Evolutionary conservation across 1,140 invertebrate genomes (phyloP).

Genomic region (Bradysia coprophila): DNA sequence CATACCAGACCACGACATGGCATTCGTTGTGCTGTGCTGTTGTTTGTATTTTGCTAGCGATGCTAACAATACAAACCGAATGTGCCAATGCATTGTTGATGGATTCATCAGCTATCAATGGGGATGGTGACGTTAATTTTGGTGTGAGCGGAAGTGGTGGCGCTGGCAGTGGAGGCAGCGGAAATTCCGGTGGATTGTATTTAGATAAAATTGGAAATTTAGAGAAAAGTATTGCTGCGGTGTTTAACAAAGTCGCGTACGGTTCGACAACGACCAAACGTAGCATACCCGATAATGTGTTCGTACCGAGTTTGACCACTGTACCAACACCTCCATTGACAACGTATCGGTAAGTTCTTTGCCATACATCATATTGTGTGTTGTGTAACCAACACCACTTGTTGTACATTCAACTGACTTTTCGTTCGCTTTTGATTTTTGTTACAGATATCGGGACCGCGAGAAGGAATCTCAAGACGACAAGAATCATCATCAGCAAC

Average conservation of each 20-base stretch:
- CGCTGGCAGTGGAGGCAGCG: background rate
- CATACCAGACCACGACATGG: too few relatives aligned
- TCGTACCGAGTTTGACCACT: conserved; percentile 35
- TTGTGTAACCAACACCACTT: background rate
- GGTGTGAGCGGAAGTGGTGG: conserved; percentile 1
- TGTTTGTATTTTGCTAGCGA: too few relatives aligned
- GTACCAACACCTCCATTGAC: conserved; percentile 37
- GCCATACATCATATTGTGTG: background rate
- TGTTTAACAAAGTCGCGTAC: conserved; percentile 47
- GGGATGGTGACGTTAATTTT: background rate
- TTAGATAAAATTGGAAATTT: conserved; percentile 24
- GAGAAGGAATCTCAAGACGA: background rate
- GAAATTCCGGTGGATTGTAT: conserved; percentile 9
- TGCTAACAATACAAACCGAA: too few relatives aligned
- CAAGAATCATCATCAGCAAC: conserved; percentile 9
- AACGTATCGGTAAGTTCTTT: conserved; percentile 23
- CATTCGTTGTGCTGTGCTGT: too few relatives aligned
- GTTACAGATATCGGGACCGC: conserved; percentile 6
- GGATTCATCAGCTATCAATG: background rate
- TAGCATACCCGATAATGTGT: conserved; percentile 40
- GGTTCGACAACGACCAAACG: conserved; percentile 40
- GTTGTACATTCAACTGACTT: too few relatives aligned
- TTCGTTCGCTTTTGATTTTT: too few relatives aligned
- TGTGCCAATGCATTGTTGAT: background rate
- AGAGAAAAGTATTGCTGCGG: conserved; percentile 40